Evolutionary conservation across 2,797 vertebrate species (phyloP).

Genomic region (Sebastes paucispinis): DNA sequence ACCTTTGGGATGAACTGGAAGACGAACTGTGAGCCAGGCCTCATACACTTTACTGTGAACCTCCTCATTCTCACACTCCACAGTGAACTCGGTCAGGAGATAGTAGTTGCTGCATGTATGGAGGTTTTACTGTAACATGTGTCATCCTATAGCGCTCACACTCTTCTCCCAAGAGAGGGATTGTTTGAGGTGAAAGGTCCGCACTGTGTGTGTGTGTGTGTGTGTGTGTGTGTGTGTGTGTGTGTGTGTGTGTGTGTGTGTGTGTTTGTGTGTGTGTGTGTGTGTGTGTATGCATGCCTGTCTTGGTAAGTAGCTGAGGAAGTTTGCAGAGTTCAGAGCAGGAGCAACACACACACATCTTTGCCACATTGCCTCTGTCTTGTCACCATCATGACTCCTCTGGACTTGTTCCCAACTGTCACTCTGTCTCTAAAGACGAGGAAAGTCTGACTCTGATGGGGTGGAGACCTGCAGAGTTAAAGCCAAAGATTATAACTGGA

Average conservation of each 20-base stretch:
- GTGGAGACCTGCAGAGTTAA: background rate
- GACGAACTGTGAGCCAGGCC: background rate
- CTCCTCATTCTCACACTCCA: background rate
- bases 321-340: slow-evolving; percentile 39
- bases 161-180: slow-evolving; percentile 58
- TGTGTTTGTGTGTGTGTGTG: background rate
- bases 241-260: slow-evolving; percentile 18
- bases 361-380: slow-evolving; percentile 28
- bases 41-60: background rate
- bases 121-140: slow-evolving; percentile 41
- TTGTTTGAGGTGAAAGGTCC: slow-evolving; percentile 62
- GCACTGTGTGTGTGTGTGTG: slow-evolving; percentile 14
- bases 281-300: slow-evolving; percentile 24
- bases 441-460: background rate
- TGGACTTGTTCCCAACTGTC: background rate
- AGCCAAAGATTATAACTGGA: background rate
- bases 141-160: slow-evolving; percentile 27
- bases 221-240: background rate
- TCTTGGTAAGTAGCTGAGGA: slow-evolving; percentile 43
- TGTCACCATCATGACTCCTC: slow-evolving; percentile 11
- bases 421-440: background rate
- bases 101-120: slow-evolving; percentile 4
- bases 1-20: background rate
- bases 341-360: slow-evolving; percentile 9
- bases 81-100: background rate